Base-by-base conservation (phyloP, 2,888 invertebrate genomes). In the Amorpha juglandis region DNA sequence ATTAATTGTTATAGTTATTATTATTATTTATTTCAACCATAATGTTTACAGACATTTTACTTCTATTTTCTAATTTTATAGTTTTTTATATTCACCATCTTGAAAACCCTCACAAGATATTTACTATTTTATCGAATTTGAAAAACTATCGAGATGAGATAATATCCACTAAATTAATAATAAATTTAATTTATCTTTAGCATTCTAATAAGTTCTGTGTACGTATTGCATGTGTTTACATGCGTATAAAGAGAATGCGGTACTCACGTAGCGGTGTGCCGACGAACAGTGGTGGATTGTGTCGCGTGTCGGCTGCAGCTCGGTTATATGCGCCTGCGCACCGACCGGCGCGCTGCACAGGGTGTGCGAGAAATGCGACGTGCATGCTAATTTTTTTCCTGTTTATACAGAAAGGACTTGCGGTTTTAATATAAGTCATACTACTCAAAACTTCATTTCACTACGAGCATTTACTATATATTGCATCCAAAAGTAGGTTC, bases 251-350 rank as follows among this genome's bases (percentile, higher is more conserved):
- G 51, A 58, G 11, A 63, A 38, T 16, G 50, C 58, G 66, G 67
- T 89, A 92, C 92, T 92, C 86, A 92, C 91, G 82, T 82, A 82
- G 80, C 79, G 79, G 78, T 79, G 81, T 70, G 76, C 71, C 73
- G 75, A 77, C 77, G 79, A 80, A 76, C 82, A 84, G 79, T 82
- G 82, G 84, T 86, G 80, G 90, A 86, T 84, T 92, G 92, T 83
- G 82, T 77, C 77, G 71, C 70, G 70, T 51, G 66, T 73, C 21
- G 74, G 74, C 71, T 83, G 89, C 84, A 81, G 63, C 80, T 74
- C 78, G 69, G 85, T 90, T 92, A 75, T 92, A 92, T 89, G 91
- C 88, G 87, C 83, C 42, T 66, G 81, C 87, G 85, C 86, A 74
- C 67, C 67, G 68, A 69, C 72, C 63, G 66, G 63, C 68, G 70